A percentile compares a stretch with the other conserved stretches of the same genome.
These are phyloP conservation scores for Drosophila paulistorum DNA, from an alignment of 1,140 invertebrate species.

Conservation along the genomic window DNA sequence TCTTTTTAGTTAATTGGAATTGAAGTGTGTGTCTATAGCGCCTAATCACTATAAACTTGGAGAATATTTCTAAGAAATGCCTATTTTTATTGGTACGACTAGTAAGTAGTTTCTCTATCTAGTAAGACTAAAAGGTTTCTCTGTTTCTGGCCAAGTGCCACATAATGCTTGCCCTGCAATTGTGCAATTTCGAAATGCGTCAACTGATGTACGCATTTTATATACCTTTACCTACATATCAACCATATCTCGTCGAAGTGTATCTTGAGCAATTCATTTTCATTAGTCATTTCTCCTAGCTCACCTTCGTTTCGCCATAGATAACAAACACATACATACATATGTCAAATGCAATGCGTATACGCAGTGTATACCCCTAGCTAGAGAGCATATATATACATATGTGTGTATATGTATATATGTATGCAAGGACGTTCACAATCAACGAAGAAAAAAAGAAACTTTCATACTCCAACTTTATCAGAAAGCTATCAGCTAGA, in stretches of 20 bases:
- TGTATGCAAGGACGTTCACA: conserved; percentile 64
- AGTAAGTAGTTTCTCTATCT: background rate
- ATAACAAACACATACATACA: background rate
- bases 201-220: conserved; percentile 4
- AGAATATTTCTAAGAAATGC: no score
- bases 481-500: conserved; percentile 58
- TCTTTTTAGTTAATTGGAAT: no score
- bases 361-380: background rate
- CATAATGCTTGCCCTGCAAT: background rate
- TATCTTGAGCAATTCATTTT: conserved; percentile 12
- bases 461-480: conserved; percentile 65
- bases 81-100: no score
- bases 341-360: background rate
- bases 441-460: conserved; percentile 47
- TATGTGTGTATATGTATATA: conserved; percentile 3
- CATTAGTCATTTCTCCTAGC: conserved; percentile 1
- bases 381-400: background rate
- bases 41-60: no score
- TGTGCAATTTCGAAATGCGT: background rate
- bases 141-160: no score
- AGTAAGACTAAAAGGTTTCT: no score
- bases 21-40: no score
- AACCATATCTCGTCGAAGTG: background rate
- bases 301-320: background rate
- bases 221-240: background rate